Evolutionary conservation across 2,888 invertebrate genomes (phyloP), one percentile per base, ranked within the genome.

Genomic region (Proisotoma minuta): DNA sequence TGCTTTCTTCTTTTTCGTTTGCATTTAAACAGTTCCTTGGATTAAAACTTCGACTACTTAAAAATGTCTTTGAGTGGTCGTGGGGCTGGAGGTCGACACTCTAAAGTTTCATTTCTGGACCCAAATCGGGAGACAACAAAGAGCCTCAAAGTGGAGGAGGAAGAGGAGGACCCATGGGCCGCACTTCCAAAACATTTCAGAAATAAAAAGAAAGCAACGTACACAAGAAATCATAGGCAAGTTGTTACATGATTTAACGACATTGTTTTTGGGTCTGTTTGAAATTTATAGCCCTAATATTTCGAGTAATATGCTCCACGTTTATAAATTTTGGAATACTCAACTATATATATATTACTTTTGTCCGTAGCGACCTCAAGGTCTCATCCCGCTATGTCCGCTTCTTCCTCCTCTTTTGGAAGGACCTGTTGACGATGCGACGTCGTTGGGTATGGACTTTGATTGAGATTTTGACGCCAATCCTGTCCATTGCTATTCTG

Each of bases 401-500:
- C 34, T 59, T 65, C 24, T 52, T n/a, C 18, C 43, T 62, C 40
- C 57, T 65, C 23, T 54, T 65, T 59, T 65, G 65, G 65, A 65
- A 65, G 23, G 58, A 65, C 49, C 62, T 26, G 20, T 51, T 62
- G 12, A 56, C 51, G 2, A 34, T 43, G 5, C 59, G 57, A 29
- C 51, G 65, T 20, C 12, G 52, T 2, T 65, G 65, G 65, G 52
- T 59, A 28, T 43, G 59, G 1, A 53, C 65, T 15, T 18, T 62
- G 2, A 4, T 59, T 1, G 59, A 62, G 22, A 34, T 54, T 24
- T 2, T 50, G 0, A 51, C 60, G 5, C 65, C 65, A 2, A 29
- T 57, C 0, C 8, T 62, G 1, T 12, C 57, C 2, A n/a, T 59
- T 8, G 52, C 60, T 8, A 24, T 65, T n/a, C 28, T 65, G 0